Evolutionary conservation across 1,140 invertebrate species (phyloP).

Genomic region (Euura lappo): DNA sequence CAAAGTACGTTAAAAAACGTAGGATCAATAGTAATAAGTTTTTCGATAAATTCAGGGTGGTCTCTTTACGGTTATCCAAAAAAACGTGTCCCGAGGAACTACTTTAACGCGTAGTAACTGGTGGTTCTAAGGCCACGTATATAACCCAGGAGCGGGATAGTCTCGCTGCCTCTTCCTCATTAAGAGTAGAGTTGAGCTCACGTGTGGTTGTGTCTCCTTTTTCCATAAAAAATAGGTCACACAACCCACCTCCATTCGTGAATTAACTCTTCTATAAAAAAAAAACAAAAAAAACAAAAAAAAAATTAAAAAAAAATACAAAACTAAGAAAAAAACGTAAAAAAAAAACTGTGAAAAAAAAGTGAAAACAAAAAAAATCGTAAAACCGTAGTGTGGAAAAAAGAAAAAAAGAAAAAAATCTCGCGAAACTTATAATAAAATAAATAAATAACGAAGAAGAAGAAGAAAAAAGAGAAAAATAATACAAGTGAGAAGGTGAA

Average conservation of each 20-base stretch:
- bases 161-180: constrained; percentile 66
- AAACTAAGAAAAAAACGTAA: constrained; percentile 61
- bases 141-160: constrained; percentile 48
- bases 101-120: constrained; percentile 28
- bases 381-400: constrained; percentile 25
- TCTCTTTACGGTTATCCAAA: too few relatives aligned
- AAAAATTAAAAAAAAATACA: constrained; percentile 69
- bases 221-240: constrained; percentile 69
- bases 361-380: constrained; percentile 31
- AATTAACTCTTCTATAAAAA: constrained; percentile 79
- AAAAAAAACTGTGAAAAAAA: constrained; percentile 34
- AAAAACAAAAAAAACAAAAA: constrained; percentile 73
- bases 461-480: constrained; percentile 10
- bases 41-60: too few relatives aligned
- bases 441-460: constrained; percentile 34
- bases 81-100: constrained; percentile 24
- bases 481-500: background rate
- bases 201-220: constrained; percentile 66
- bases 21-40: too few relatives aligned
- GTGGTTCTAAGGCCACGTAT: constrained; percentile 41
- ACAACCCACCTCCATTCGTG: constrained; percentile 81
- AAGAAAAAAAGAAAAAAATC: constrained; percentile 57
- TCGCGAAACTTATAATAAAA: constrained; percentile 37
- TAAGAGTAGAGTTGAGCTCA: constrained; percentile 65
- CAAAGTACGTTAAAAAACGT: too few relatives aligned